A percentile compares a stretch with the other conserved stretches of the same genome.
These are phyloP conservation scores for Agapornis roseicollis DNA, from an alignment of 2,113 vertebrate species.

Conservation along the genomic window DNA sequence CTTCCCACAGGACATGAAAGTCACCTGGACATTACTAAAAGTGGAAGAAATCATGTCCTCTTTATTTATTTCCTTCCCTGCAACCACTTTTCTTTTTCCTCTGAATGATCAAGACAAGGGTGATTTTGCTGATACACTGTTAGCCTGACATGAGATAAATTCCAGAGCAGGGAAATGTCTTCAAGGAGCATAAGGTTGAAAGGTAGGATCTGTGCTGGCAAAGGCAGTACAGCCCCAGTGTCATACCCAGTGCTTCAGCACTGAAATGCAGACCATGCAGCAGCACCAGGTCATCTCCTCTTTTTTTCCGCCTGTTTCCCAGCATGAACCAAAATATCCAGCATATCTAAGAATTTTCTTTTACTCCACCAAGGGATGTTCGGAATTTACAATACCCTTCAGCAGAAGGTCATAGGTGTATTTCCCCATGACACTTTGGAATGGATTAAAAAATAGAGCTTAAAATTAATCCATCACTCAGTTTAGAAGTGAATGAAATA, in stretches of 20 bases:
- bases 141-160: neutral
- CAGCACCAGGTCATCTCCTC: neutral
- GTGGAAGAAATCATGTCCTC: neutral
- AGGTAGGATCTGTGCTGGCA: neutral
- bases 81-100: neutral
- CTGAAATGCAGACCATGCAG: neutral
- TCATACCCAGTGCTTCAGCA: neutral
- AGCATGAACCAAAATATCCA: neutral
- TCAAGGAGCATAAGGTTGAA: neutral
- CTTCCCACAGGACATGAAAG: neutral
- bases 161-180: neutral
- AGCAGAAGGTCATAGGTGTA: neutral
- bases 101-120: neutral
- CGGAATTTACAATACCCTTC: neutral
- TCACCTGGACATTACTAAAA: neutral
- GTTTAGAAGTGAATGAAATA: neutral
- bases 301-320: neutral
- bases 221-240: accelerated
- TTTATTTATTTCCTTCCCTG: neutral
- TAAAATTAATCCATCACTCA: neutral
- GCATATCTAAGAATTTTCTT: neutral
- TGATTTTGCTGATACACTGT: neutral
- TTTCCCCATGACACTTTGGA: neutral
- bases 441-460: neutral
- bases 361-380: neutral